These are phyloP conservation scores for Chrysotoxum bicinctum DNA, from an alignment of 2,888 invertebrate species.

Conservation along the genomic window DNA sequence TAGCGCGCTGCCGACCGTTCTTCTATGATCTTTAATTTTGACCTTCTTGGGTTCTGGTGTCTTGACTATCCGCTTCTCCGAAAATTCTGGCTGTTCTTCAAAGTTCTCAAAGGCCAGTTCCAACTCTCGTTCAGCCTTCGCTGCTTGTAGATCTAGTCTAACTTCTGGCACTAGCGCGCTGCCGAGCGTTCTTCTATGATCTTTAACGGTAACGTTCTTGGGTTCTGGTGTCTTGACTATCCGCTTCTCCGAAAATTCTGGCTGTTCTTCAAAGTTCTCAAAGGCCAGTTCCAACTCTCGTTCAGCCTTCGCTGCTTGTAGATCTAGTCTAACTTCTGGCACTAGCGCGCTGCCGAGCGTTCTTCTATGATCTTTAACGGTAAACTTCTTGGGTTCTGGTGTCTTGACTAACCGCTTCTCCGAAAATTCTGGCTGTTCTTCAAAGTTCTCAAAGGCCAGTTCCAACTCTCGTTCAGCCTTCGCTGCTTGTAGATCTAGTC, in stretches of 20 bases:
- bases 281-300: conserved; percentile 37
- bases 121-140: conserved; percentile 13
- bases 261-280: conserved; percentile 39
- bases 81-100: conserved; percentile 12
- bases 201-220: neutral
- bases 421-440: conserved; percentile 10
- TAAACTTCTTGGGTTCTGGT: conserved; percentile 15
- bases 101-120: conserved; percentile 29
- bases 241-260: neutral
- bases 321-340: neutral
- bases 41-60: conserved; percentile 30
- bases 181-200: conserved; percentile 11
- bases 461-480: conserved; percentile 39
- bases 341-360: conserved; percentile 22
- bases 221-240: conserved; percentile 21
- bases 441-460: conserved; percentile 44
- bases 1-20: conserved; percentile 22
- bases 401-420: conserved; percentile 4
- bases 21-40: neutral
- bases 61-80: neutral
- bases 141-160: conserved; percentile 1
- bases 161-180: neutral
- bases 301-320: conserved; percentile 26
- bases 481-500: conserved; percentile 29
- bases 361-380: neutral